A percentile compares a stretch with the other conserved stretches of the same genome.
Evolutionary conservation across 2,113 vertebrate species (phyloP).

Genomic region (Fulmarus glacialis): DNA sequence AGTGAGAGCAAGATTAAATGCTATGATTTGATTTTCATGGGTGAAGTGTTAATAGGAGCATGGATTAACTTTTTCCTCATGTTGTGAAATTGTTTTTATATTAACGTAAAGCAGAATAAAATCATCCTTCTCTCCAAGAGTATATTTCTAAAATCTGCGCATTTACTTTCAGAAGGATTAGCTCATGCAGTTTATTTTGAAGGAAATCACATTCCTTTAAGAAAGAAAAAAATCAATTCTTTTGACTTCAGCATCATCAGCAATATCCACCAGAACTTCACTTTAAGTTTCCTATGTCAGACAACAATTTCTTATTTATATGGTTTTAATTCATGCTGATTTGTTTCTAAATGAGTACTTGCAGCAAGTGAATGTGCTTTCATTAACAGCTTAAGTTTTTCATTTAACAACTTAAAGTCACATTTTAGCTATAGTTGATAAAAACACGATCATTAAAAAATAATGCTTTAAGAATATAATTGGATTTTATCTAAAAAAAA

Average conservation of each 20-base stretch:
- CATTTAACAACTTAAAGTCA: neutral
- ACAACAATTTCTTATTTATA: neutral
- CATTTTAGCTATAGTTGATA: neutral
- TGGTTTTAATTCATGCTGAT: neutral
- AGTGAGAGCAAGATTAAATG: conserved; percentile 8
- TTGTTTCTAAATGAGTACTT: neutral
- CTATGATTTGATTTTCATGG: conserved; percentile 5
- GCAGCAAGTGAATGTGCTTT: neutral
- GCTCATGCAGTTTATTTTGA: neutral
- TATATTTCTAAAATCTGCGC: neutral
- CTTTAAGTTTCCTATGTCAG: neutral
- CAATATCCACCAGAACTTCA: neutral
- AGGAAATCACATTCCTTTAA: neutral
- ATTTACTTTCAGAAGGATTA: neutral
- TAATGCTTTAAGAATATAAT: neutral
- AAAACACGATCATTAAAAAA: neutral
- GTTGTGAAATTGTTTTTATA: neutral
- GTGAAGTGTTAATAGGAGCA: conserved; percentile 1
- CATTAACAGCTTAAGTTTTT: neutral
- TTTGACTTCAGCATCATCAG: neutral
- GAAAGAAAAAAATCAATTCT: neutral
- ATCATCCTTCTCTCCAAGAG: neutral
- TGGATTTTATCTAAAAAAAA: neutral
- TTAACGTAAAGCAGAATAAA: conserved; percentile 12
- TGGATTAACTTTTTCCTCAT: conserved; percentile 1